Evolutionary conservation across 2,888 invertebrate species (phyloP), one percentile per base, ranked within the genome.

Genomic region (Hirtodrosophila confusa): DNA sequence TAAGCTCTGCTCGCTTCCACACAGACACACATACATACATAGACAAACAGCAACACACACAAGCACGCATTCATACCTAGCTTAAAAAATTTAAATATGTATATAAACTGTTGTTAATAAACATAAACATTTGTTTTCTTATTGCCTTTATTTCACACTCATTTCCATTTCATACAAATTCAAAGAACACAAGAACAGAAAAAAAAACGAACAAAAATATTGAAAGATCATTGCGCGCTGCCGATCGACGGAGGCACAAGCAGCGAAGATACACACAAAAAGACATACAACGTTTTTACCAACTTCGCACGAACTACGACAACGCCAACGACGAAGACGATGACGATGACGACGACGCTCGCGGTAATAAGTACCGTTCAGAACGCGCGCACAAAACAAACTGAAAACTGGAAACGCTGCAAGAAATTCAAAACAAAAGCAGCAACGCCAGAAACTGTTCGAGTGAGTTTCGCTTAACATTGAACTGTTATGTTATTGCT

Each of bases 331-430:
- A 56, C 55, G 63, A 68, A 48, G 69, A 51, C 69, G 57, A 50
- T 45, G 36, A 61, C 40, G 10, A 58, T 43, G 35, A 56, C 65
- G 51, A 51, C 64, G 55, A 54, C 65, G 43, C 67, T 66, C 48
- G 58, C 78, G 51, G 40, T 65, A 54, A 43, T 47, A 45, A 57
- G 48, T 12, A 82, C 82, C 79, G 67, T 75, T 47, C 63, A 40
- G 58, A 49, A 77, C 75, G 77, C 79, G 79, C 77, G 75, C 79
- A 67, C 62, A 82, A 79, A 75, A 79, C 78, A 78, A 79, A 80
- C 69, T 80, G 75, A 56, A 57, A 47, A 31, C 33, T 17, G 37
- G 29, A 54, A 54, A 35, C 67, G 54, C 49, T 57, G 37, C 41
- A 41, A 50, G 64, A 48, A 56, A 62, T n/a, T n/a, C 67, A 40